Base-by-base conservation (phyloP, 2,797 vertebrate genomes). In the Pseudocheirus occidentalis region DNA sequence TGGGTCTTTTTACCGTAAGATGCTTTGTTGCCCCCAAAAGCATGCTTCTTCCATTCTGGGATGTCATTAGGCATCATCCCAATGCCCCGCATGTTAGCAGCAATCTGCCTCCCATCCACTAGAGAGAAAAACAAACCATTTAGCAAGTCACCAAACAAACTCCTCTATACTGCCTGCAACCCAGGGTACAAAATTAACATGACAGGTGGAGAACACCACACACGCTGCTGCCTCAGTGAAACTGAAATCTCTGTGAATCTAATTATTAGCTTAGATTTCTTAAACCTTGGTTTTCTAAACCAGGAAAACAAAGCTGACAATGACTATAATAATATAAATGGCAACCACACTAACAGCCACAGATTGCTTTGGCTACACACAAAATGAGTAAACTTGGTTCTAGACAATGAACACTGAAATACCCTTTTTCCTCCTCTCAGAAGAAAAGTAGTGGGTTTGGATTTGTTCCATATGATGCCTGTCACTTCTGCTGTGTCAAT, bases 61-160 rank as follows among this genome's bases (percentile, higher is more conserved):
- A 99, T 99, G 98, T 99, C 99, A 0, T 99, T 99, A 93, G 99
- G 99, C 99, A 99, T 99, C 99, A 99, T 99, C 95, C 99, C 99
- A 95, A 99, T 99, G 56, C 99, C 99, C 93, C 99, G 98, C 99
- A 99, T 99, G 98, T 99, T 99, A 95, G 99, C 99, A 28, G 99
- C 99, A 91, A 99, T 99, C 99, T 99, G 99, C 96, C 99, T 99
- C 46, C 99, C 99, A 59, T 99, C 99, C 95, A 97, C 99, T 99
- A 97, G 0, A 56, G 95, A 95, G 96, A 21, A 92, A 94, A 97
- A 91, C 89, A 5, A 91, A 87, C 29, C 40, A 52, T 54, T 95
- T 27, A 92, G 94, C 9, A 46, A 1, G 58, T 24, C 58, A 92
- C 95, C 90, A 95, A 55, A 73, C 27, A 46, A 14, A 66, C 53